A percentile compares a stretch with the other conserved stretches of the same genome.
Conservation (phyloP, 2,888 invertebrate genomes). For the Peribatodes rhomboidaria region DNA sequence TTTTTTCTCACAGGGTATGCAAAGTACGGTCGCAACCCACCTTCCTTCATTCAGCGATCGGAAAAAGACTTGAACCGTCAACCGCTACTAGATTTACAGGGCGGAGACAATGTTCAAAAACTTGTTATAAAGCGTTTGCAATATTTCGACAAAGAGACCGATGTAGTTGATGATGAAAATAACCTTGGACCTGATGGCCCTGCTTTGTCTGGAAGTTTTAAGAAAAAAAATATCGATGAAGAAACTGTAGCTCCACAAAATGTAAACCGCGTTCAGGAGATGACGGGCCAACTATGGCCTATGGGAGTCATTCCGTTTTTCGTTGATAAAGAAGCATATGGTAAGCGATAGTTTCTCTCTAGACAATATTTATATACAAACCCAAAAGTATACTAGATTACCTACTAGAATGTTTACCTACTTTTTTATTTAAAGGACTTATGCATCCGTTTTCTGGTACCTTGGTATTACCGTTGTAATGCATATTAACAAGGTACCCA, state of each 20-base stretch:
- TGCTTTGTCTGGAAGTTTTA: background rate
- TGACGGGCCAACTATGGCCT: slow-evolving; percentile 45
- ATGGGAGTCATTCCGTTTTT: slow-evolving; percentile 56
- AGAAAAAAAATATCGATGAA: background rate
- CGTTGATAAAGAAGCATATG: slow-evolving; percentile 51
- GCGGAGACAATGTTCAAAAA: slow-evolving; percentile 7
- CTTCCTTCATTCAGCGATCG: background rate
- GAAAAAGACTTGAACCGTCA: background rate
- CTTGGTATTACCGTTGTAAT: too few relatives aligned
- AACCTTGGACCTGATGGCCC: background rate
- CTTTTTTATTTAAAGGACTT: too few relatives aligned
- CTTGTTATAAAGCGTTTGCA: background rate
- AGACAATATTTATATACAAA: background rate
- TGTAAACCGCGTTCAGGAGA: slow-evolving; percentile 9
- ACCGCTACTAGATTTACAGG: background rate
- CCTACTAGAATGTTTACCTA: too few relatives aligned
- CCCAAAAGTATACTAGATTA: background rate
- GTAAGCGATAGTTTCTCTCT: slow-evolving; percentile 44
- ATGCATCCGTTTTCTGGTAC: too few relatives aligned
- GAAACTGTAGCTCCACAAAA: slow-evolving; percentile 1
- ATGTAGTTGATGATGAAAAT: background rate
- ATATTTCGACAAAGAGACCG: background rate
- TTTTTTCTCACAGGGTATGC: slow-evolving; percentile 1
- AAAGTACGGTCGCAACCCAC: background rate
- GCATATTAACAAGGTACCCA: too few relatives aligned